phyloP scores from a whole-genome alignment of 2,113 vertebrate genomes.

The Orthonyx spaldingii region DNA sequence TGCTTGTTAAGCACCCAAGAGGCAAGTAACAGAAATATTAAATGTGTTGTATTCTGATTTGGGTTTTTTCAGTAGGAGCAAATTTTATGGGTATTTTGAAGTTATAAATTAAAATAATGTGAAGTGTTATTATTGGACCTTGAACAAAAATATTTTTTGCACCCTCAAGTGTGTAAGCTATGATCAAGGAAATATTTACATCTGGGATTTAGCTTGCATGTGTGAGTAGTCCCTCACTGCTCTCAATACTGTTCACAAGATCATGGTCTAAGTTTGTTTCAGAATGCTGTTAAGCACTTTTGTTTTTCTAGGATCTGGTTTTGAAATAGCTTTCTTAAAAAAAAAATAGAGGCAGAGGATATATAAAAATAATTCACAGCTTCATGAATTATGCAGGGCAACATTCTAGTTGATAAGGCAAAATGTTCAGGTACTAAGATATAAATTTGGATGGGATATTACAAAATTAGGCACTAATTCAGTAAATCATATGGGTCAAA shows the following conservation, averaged over 20 bases:
- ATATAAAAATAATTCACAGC: conserved; percentile 11
- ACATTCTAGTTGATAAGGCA: neutral
- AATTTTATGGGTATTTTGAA: neutral
- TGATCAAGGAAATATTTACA: neutral
- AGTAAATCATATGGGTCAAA: neutral
- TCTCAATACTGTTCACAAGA: neutral
- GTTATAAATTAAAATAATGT: neutral
- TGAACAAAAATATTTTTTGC: neutral
- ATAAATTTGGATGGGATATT: neutral
- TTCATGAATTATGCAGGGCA: conserved; percentile 47
- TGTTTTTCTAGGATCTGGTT: neutral
- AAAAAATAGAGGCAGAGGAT: neutral
- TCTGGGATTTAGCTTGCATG: neutral
- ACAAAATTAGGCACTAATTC: conserved; percentile 20
- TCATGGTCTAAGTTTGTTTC: neutral
- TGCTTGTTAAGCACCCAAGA: neutral
- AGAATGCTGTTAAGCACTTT: neutral
- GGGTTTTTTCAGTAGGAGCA: neutral
- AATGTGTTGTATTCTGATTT: neutral
- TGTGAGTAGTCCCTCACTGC: neutral
- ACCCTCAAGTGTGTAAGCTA: neutral
- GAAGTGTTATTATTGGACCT: neutral
- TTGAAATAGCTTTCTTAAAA: neutral
- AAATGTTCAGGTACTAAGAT: conserved; percentile 8
- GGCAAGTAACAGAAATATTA: neutral